These are phyloP conservation scores for Ypsolopha scabrella DNA, from an alignment of 2,888 invertebrate species.

Conservation along the genomic window DNA sequence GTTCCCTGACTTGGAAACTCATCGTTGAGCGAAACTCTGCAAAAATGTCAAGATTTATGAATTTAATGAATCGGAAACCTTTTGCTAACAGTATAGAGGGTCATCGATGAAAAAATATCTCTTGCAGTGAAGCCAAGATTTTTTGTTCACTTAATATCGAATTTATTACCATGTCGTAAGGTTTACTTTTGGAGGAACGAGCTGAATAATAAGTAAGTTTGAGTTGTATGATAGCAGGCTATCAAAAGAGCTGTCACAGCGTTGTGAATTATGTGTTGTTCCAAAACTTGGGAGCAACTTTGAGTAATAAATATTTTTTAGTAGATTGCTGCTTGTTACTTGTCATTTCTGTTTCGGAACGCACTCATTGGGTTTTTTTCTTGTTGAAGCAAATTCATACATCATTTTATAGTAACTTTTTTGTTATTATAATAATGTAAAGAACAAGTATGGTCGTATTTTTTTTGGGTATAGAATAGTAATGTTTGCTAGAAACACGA, in stretches of 20 bases:
- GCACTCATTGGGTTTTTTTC: neutral
- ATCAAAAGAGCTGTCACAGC: slow-evolving; percentile 4
- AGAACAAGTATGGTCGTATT: too few relatives aligned
- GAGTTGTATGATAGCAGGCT: neutral
- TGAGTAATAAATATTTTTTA: slow-evolving; percentile 2
- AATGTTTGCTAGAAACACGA: too few relatives aligned
- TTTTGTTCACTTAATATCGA: neutral
- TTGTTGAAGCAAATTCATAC: too few relatives aligned
- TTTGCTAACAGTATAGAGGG: slow-evolving; percentile 3
- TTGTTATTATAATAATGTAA: too few relatives aligned
- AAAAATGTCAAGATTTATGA: slow-evolving; percentile 4
- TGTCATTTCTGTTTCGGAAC: slow-evolving; percentile 7
- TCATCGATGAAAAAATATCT: slow-evolving; percentile 4
- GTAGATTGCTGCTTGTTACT: slow-evolving; percentile 3
- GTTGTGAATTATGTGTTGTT: slow-evolving; percentile 5
- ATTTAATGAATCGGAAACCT: slow-evolving; percentile 6
- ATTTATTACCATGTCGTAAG: neutral
- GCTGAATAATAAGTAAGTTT: neutral
- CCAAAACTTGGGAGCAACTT: neutral
- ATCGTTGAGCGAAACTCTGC: neutral
- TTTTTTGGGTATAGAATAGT: too few relatives aligned
- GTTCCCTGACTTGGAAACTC: neutral
- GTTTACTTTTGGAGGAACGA: neutral
- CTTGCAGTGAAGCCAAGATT: neutral
- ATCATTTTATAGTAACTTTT: too few relatives aligned